Conservation (phyloP, 1,140 invertebrate genomes). For the Dendroctonus ponderosae region DNA sequence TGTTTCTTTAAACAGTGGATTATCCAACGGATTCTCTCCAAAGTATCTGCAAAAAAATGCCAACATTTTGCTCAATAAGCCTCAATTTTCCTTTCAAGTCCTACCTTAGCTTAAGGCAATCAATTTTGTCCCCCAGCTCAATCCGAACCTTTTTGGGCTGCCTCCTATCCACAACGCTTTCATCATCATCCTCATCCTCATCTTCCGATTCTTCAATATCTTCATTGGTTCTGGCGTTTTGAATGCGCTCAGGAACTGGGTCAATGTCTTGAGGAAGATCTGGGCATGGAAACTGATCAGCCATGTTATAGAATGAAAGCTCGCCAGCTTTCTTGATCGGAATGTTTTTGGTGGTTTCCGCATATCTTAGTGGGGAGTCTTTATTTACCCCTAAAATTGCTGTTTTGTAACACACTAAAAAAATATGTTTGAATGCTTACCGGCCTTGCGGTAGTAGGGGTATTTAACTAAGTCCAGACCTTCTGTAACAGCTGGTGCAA, state of each 20-base stretch:
- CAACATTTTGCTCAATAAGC: too few relatives aligned
- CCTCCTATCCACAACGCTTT: constrained; percentile 4
- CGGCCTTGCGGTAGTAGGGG: constrained; percentile 40
- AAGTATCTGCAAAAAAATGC: constrained; percentile 57
- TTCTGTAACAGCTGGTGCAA: constrained; percentile 2
- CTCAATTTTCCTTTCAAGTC: too few relatives aligned
- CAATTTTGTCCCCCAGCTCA: constrained; percentile 66
- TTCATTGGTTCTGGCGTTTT: constrained; percentile 48
- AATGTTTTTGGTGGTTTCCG: constrained; percentile 57
- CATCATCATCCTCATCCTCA: constrained; percentile 42
- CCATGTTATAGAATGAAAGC: constrained; percentile 62
- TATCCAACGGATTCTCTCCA: constrained; percentile 70
- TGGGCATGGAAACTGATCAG: constrained; percentile 50
- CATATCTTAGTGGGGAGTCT: constrained; percentile 60
- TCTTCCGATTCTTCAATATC: constrained; percentile 37
- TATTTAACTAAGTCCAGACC: constrained; percentile 30
- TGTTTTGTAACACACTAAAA: constrained; percentile 5
- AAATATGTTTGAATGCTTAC: constrained; percentile 17
- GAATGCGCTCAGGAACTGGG: constrained; percentile 55
- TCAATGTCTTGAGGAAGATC: constrained; percentile 56
- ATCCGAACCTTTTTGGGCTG: constrained; percentile 47
- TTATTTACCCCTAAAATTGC: constrained; percentile 44
- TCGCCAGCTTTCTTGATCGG: constrained; percentile 57
- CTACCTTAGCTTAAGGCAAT: constrained; percentile 64
- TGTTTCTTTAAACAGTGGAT: constrained; percentile 68